phyloP scores from a whole-genome alignment of 2,797 vertebrate genomes.

The Acanthurus tractus region DNA sequence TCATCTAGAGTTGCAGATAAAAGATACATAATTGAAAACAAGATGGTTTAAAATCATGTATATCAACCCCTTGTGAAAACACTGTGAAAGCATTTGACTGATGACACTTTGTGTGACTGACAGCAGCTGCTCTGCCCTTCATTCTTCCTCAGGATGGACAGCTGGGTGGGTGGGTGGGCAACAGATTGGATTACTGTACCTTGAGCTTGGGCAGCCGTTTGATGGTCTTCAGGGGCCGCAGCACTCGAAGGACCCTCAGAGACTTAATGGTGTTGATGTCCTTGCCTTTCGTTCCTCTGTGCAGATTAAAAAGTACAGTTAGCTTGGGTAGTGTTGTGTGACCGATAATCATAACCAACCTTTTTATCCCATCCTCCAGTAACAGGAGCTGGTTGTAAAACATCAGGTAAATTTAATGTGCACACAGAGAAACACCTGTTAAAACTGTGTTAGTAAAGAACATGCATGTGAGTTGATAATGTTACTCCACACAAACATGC shows the following conservation, averaged over 20 bases:
- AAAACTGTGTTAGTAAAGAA: conserved; percentile 61
- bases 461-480: conserved; percentile 67
- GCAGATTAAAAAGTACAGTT: conserved; percentile 64
- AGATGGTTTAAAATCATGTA: background rate
- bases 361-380: conserved; percentile 14
- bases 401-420: conserved; percentile 11
- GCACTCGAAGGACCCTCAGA: conserved; percentile 93
- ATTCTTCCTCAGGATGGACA: background rate
- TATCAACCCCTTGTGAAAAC: background rate
- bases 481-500: conserved; percentile 74
- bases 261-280: conserved; percentile 99
- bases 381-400: conserved; percentile 40
- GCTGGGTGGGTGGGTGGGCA: conserved; percentile 2
- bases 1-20: too few relatives aligned
- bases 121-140: conserved; percentile 11
- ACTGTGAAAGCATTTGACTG: conserved; percentile 11
- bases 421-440: conserved; percentile 20
- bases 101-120: conserved; percentile 3
- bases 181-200: conserved; percentile 80
- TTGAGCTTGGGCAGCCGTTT: conserved; percentile 97
- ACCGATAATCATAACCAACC: background rate
- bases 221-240: conserved; percentile 97
- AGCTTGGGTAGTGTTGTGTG: conserved; percentile 24
- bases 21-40: background rate
- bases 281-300: conserved; percentile 97